These are phyloP conservation scores for Abrostola tripartita DNA, from an alignment of 2,888 invertebrate species.

Conservation along the genomic window DNA sequence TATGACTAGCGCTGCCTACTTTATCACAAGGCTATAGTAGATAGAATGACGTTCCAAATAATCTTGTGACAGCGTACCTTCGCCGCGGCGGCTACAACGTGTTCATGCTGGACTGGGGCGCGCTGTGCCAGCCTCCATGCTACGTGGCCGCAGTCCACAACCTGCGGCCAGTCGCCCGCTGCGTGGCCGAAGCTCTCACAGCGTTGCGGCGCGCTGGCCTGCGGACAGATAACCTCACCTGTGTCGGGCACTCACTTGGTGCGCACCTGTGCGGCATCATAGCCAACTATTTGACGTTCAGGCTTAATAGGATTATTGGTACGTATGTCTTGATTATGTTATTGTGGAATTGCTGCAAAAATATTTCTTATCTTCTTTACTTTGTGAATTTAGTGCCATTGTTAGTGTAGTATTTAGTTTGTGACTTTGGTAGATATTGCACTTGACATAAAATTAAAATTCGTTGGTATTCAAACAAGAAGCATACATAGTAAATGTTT, in stretches of 20 bases:
- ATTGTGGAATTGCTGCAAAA: background rate
- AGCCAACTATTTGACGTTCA: slow-evolving; percentile 91
- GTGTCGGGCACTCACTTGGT: slow-evolving; percentile 93
- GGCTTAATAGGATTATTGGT: slow-evolving; percentile 92
- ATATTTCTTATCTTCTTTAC: background rate
- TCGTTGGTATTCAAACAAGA: too few relatives aligned
- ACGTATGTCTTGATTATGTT: slow-evolving; percentile 46
- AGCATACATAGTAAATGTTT: too few relatives aligned
- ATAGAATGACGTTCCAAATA: background rate
- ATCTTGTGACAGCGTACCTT: slow-evolving; percentile 89
- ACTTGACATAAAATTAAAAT: too few relatives aligned
- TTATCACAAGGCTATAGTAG: too few relatives aligned
- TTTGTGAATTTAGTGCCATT: too few relatives aligned
- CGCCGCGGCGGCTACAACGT: slow-evolving; percentile 93
- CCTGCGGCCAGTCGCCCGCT: slow-evolving; percentile 91
- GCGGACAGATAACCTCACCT: slow-evolving; percentile 90
- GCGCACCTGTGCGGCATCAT: slow-evolving; percentile 93
- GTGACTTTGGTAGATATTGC: too few relatives aligned
- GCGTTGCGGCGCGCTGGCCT: slow-evolving; percentile 90
- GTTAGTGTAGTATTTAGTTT: too few relatives aligned
- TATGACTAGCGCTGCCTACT: too few relatives aligned
- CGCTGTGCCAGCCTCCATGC: slow-evolving; percentile 91
- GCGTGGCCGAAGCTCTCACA: slow-evolving; percentile 90
- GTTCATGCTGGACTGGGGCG: slow-evolving; percentile 93
- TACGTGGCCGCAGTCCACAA: slow-evolving; percentile 93